Evolutionary conservation across 2,113 vertebrate species (phyloP), one percentile per base, ranked within the genome.

Genomic region (Acrocephalus arundinaceus): DNA sequence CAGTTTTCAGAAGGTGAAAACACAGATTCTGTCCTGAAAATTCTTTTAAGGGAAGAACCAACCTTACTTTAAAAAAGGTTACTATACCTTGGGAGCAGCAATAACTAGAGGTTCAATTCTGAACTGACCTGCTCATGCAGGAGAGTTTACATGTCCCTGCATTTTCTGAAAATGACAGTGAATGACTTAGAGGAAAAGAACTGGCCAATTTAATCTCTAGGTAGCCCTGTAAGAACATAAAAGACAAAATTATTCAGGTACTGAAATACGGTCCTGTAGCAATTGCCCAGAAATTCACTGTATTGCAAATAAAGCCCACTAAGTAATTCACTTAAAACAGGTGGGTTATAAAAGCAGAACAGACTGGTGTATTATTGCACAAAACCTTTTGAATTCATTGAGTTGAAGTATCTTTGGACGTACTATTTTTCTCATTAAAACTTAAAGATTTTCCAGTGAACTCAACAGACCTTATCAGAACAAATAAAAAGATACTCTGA

Each of bases 1-100:
- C 27, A 81, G 22, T 63, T 88, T 93, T 85, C 83, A 94, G 75
- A 97, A 92, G 57, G 33, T 95, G n/a, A 57, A 79, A 93, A 94
- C 85, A 72, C 39, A 92, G 75, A 90, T 96, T 72, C 52, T 95
- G 35, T 74, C 52, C 28, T 58, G 85, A 87, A 92, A 93, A 82
- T 90, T 65, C 61, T 95, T 95, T 88, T 59, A 80, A 77, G 33
- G 35, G 80, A 62, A 93, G 71, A 85, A 48, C 17, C 15, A 66
- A 39, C 21, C 9, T 68, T 72, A 24, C 9, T 66, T 77, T 79
- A 65, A 95, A 88, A 87, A 33, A 85, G 49, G 66, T 77, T 59
- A 45, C 52, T 84, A n/a, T 71, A 61, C 23, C 63, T 52, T 87
- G 65, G 54, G 77, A 95, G 70, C 10, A 94, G 54, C 12, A 61